Evolutionary conservation across 2,113 vertebrate species (phyloP).

Genomic region (Ivindomyrus marchei): DNA sequence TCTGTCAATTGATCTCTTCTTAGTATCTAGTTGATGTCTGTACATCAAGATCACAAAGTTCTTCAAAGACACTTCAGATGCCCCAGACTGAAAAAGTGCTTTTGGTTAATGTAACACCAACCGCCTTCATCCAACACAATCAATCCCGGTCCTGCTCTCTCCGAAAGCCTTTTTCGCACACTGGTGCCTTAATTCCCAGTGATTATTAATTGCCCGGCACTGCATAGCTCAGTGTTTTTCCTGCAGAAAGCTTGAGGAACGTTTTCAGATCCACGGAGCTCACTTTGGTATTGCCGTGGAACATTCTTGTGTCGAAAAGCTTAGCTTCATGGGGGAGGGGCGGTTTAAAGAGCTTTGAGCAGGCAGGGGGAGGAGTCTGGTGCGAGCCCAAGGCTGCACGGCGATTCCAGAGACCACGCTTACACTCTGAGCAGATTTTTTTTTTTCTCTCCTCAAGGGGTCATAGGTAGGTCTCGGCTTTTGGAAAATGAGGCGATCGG

Average conservation of each 20-base stretch:
- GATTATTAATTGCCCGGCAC: not conserved
- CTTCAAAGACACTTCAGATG: not conserved
- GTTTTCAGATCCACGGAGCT: not conserved
- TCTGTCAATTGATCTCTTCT: not conserved
- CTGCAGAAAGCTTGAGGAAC: not conserved
- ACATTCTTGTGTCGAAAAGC: not conserved
- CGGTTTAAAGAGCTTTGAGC: not conserved
- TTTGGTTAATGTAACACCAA: not conserved
- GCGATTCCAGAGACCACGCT: slow-evolving; percentile 45
- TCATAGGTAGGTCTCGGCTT: slow-evolving; percentile 61
- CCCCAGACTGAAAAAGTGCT: not conserved
- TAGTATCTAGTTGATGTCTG: not conserved
- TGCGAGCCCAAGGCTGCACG: not conserved
- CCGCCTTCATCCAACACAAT: not conserved
- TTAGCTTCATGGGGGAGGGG: not conserved
- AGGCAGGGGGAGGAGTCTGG: not conserved
- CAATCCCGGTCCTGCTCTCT: not conserved
- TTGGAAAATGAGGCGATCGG: slow-evolving; percentile 69
- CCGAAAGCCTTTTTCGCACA: not conserved
- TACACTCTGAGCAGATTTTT: slow-evolving; percentile 61
- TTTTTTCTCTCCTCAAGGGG: slow-evolving; percentile 61
- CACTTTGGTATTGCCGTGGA: not conserved
- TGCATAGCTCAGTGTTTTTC: not conserved
- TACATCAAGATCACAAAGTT: not conserved
- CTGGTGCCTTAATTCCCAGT: not conserved